Evolutionary conservation across 2,113 vertebrate species (phyloP).

Genomic region (Psammodynastes pulverulentus): DNA sequence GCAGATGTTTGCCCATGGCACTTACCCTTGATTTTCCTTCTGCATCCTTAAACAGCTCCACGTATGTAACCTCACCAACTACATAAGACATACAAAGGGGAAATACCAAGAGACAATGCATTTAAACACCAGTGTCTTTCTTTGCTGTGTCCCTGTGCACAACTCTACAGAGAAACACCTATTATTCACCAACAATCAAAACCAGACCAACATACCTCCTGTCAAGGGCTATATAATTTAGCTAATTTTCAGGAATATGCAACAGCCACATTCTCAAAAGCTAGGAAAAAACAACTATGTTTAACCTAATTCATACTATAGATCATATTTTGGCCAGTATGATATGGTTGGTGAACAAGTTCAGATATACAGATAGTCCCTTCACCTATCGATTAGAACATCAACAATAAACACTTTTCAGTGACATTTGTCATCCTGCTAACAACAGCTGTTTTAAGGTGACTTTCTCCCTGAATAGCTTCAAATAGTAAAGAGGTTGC

Average conservation of each 20-base stretch:
- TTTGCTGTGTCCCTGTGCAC: constrained; percentile 91
- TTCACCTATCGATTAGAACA: constrained; percentile 75
- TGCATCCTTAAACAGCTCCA: constrained; percentile 99
- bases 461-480: constrained; percentile 84
- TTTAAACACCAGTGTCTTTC: constrained; percentile 96
- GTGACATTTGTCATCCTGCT: constrained; percentile 75
- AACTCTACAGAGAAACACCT: constrained; percentile 94
- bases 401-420: constrained; percentile 73
- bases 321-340: constrained; percentile 83
- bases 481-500: constrained; percentile 76
- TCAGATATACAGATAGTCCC: constrained; percentile 77
- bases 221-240: constrained; percentile 89
- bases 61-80: constrained; percentile 99
- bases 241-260: constrained; percentile 88
- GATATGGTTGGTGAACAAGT: constrained; percentile 91
- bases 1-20: constrained; percentile 94
- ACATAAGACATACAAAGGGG: constrained; percentile 99
- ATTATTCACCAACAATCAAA: constrained; percentile 91
- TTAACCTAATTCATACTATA: constrained; percentile 88
- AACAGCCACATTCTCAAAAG: constrained; percentile 89
- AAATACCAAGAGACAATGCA: constrained; percentile 99
- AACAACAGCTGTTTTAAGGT: constrained; percentile 86
- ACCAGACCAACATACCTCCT: constrained; percentile 92
- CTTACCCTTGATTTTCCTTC: constrained; percentile 99
- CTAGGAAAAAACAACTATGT: constrained; percentile 85